These are phyloP conservation scores for Parasteatoda lunata DNA, from an alignment of 2,888 invertebrate genomes.

Conservation along the genomic window DNA sequence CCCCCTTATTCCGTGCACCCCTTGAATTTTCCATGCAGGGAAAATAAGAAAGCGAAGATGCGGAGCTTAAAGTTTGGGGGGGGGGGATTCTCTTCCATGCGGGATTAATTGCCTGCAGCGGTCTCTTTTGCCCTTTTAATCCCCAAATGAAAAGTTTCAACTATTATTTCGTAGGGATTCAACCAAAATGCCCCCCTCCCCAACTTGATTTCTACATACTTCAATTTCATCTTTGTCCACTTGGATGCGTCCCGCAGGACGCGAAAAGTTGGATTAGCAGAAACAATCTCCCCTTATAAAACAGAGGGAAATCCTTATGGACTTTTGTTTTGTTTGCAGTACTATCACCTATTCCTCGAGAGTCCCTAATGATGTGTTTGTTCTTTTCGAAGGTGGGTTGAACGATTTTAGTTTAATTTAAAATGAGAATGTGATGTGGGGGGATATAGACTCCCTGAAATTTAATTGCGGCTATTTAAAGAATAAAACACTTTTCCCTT, in stretches of 20 bases:
- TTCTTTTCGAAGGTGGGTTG: background rate
- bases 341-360: slow-evolving; percentile 6
- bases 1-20: background rate
- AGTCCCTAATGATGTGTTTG: background rate
- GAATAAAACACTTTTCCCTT: background rate
- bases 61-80: slow-evolving; percentile 9
- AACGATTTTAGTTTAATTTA: slow-evolving; percentile 1
- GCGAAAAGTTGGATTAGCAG: slow-evolving; percentile 40
- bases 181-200: slow-evolving; percentile 19
- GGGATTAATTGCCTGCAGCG: slow-evolving; percentile 65
- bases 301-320: slow-evolving; percentile 43
- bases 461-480: background rate
- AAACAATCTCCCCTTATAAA: slow-evolving; percentile 34
- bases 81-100: background rate
- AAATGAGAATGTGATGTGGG: background rate
- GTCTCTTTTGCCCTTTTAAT: slow-evolving; percentile 60
- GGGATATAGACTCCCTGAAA: background rate
- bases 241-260: background rate
- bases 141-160: slow-evolving; percentile 67
- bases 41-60: slow-evolving; percentile 59
- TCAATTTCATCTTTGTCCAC: slow-evolving; percentile 1
- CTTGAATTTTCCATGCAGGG: slow-evolving; percentile 47
- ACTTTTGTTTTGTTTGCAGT: slow-evolving; percentile 9
- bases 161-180: slow-evolving; percentile 54
- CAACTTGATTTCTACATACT: background rate